Percentiles rank a stretch among this genome's conserved stretches.
Conservation (phyloP, 2,113 vertebrate species). For the Austrofundulus limnaeus region DNA sequence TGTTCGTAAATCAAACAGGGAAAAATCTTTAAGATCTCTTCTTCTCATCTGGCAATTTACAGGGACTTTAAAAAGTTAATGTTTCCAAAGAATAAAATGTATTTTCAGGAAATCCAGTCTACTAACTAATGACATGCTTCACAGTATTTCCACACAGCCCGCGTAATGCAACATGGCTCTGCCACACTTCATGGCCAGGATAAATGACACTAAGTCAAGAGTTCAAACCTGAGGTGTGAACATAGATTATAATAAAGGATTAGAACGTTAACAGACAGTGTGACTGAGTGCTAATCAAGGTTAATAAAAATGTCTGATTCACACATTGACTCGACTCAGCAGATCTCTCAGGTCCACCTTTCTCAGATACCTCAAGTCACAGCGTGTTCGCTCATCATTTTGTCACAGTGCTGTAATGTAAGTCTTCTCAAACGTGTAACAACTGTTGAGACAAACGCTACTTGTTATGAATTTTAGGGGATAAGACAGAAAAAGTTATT, state of each 20-base stretch:
- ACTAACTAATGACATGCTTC: background rate
- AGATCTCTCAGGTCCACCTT: constrained; percentile 18
- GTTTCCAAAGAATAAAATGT: background rate
- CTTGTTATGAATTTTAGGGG: constrained; percentile 36
- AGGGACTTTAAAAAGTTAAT: too few relatives aligned
- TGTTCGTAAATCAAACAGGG: constrained; percentile 1
- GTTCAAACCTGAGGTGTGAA: background rate
- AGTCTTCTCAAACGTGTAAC: constrained; percentile 19
- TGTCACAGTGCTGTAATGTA: background rate
- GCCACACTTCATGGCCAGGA: background rate
- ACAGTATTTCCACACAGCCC: constrained; percentile 23
- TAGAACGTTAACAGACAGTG: background rate
- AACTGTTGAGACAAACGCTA: background rate
- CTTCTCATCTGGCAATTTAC: too few relatives aligned
- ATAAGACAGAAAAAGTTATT: constrained; percentile 24
- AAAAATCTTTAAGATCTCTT: background rate
- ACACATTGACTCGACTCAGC: constrained; percentile 18
- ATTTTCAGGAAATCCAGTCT: background rate
- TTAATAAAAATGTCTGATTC: constrained; percentile 37
- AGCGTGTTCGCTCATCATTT: constrained; percentile 42
- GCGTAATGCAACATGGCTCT: constrained; percentile 10
- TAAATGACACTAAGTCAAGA: background rate
- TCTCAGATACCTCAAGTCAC: constrained; percentile 42
- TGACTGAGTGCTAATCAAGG: constrained; percentile 36
- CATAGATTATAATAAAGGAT: constrained; percentile 23